phyloP scores from a whole-genome alignment of 1,140 invertebrate genomes.

The Conopomorpha cramerella region DNA sequence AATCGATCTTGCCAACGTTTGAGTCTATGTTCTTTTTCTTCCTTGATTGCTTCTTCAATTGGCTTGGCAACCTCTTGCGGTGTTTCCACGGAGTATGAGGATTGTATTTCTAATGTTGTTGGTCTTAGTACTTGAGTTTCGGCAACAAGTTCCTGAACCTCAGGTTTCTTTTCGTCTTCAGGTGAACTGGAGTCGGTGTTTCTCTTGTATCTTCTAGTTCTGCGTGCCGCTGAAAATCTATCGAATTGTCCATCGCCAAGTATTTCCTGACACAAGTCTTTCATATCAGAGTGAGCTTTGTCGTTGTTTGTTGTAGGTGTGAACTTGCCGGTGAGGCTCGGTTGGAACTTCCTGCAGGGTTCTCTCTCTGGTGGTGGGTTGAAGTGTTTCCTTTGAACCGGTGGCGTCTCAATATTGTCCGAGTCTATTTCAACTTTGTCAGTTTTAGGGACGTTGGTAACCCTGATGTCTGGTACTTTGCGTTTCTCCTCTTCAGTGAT shows the following conservation, averaged over 20 bases:
- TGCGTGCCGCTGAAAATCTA: slow-evolving; percentile 77
- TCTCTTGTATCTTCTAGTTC: slow-evolving; percentile 82
- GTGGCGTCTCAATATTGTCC: slow-evolving; percentile 89
- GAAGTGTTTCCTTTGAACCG: slow-evolving; percentile 73
- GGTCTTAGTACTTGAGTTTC: slow-evolving; percentile 60
- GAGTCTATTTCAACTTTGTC: slow-evolving; percentile 86
- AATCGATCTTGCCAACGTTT: slow-evolving; percentile 69
- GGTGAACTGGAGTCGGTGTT: slow-evolving; percentile 65
- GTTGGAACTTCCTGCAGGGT: slow-evolving; percentile 60
- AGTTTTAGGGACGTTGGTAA: slow-evolving; percentile 25
- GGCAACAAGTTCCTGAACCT: slow-evolving; percentile 52
- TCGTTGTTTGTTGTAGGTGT: slow-evolving; percentile 35
- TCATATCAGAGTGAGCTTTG: slow-evolving; percentile 42
- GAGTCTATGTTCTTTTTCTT: slow-evolving; percentile 66
- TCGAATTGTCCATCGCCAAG: slow-evolving; percentile 82
- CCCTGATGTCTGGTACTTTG: slow-evolving; percentile 43
- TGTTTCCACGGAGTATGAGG: slow-evolving; percentile 46
- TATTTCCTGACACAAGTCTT: slow-evolving; percentile 51
- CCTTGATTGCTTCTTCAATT: slow-evolving; percentile 30
- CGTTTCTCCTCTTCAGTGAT: slow-evolving; percentile 63
- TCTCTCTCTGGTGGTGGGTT: slow-evolving; percentile 66
- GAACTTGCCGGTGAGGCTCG: slow-evolving; percentile 17
- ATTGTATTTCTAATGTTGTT: slow-evolving; percentile 46
- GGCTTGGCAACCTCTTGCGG: slow-evolving; percentile 31
- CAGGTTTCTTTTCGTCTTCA: slow-evolving; percentile 62